Conservation (phyloP, 2,797 vertebrate genomes). For the Amblyraja radiata region DNA sequence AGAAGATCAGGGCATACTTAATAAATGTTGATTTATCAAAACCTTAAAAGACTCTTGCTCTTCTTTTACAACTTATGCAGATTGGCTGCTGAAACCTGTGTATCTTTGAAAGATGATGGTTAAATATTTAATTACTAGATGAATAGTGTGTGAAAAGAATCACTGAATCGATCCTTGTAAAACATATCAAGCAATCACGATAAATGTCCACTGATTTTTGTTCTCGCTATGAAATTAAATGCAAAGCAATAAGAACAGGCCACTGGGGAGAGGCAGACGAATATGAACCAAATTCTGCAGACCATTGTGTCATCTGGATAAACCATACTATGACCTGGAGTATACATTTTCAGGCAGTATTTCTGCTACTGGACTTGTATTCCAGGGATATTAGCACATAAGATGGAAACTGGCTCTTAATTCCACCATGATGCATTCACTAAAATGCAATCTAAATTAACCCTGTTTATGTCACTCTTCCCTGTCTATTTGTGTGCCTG, state of each 20-base stretch:
- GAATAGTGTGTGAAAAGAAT: constrained; percentile 12
- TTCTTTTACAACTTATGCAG: neutral
- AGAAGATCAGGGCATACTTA: neutral
- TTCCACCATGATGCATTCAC: neutral
- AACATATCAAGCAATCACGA: neutral
- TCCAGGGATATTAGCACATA: neutral
- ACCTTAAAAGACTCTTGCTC: neutral
- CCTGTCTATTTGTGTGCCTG: no score
- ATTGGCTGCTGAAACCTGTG: neutral
- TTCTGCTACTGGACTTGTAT: neutral
- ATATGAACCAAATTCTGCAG: neutral
- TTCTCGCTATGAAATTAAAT: neutral
- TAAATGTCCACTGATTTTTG: neutral
- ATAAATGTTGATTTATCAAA: neutral
- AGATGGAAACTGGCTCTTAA: neutral
- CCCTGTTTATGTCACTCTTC: no score
- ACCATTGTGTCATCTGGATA: neutral
- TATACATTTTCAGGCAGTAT: neutral
- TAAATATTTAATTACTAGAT: constrained; percentile 19
- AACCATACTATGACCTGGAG: neutral
- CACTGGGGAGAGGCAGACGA: neutral
- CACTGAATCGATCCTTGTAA: neutral
- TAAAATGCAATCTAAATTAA: no score
- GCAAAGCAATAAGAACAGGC: neutral
- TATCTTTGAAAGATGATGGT: neutral